Conservation (phyloP, 2,113 vertebrate species). For the Forbesichthys agassizii region DNA sequence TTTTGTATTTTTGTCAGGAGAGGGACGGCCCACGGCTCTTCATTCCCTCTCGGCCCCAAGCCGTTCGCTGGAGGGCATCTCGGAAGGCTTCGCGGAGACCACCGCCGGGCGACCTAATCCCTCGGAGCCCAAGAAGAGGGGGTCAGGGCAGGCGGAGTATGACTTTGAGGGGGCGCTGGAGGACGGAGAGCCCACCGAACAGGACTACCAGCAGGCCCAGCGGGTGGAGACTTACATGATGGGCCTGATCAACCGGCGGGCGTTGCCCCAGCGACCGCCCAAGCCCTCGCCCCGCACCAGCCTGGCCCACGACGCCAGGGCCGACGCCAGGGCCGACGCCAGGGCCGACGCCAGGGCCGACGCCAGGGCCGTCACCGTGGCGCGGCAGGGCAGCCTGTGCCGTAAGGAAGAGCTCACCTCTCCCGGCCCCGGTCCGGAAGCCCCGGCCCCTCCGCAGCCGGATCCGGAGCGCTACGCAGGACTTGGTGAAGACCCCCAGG, state of each 20-base stretch:
- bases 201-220: constrained; percentile 60
- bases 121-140: constrained; percentile 24
- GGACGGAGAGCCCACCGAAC: constrained; percentile 40
- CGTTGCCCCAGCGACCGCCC: constrained; percentile 66
- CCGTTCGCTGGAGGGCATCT: constrained; percentile 42
- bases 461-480: constrained; percentile 46
- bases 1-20: constrained; percentile 44
- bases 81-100: constrained; percentile 38
- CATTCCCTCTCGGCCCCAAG: constrained; percentile 72
- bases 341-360: no score
- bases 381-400: constrained; percentile 77
- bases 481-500: constrained; percentile 22
- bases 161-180: constrained; percentile 20
- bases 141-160: not conserved
- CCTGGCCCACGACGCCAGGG: constrained; percentile 66
- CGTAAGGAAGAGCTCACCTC: constrained; percentile 63
- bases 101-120: constrained; percentile 62
- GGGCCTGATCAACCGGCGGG: constrained; percentile 79
- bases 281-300: constrained; percentile 77
- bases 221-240: constrained; percentile 82
- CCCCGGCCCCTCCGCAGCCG: constrained; percentile 28
- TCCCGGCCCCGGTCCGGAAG: constrained; percentile 54
- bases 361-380: constrained; percentile 51
- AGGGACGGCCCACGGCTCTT: constrained; percentile 44
- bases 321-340: no score